Evolutionary conservation across 2,888 invertebrate genomes (phyloP).

Genomic region (Cataglyphis cursor): DNA sequence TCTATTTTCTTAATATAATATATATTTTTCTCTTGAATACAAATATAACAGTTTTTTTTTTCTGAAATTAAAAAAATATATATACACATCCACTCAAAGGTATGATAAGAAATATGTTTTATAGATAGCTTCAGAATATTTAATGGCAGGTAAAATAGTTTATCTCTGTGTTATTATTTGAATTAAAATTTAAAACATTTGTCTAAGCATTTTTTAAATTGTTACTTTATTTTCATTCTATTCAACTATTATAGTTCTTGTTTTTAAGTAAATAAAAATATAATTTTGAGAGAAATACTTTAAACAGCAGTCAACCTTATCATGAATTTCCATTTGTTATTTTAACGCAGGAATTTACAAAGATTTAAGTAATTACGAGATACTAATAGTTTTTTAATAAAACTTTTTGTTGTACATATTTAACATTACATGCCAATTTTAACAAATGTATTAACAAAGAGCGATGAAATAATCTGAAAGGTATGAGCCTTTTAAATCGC

Average conservation of each 20-base stretch:
- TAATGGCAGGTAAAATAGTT: neutral
- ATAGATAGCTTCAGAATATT: neutral
- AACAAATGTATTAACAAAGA: neutral
- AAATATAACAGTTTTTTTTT: neutral
- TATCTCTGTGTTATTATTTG: neutral
- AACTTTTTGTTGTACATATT: neutral
- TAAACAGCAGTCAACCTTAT: neutral
- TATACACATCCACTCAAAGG: neutral
- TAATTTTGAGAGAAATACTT: neutral
- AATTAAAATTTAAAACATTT: neutral
- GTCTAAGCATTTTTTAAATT: neutral
- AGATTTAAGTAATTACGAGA: slow-evolving; percentile 1
- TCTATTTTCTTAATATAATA: neutral
- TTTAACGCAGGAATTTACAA: neutral
- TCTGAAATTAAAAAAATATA: neutral
- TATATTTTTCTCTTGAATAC: neutral
- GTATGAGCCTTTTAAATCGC: slow-evolving; percentile 39
- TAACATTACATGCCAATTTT: slow-evolving; percentile 17
- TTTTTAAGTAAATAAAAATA: neutral
- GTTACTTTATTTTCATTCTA: neutral
- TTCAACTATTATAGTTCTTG: neutral
- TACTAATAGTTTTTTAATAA: neutral
- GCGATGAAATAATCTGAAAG: slow-evolving; percentile 19
- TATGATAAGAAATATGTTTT: neutral
- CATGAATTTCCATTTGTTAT: neutral